Evolutionary conservation across 2,113 vertebrate species (phyloP).

Genomic region (Leptobrachium ailaonicum): DNA sequence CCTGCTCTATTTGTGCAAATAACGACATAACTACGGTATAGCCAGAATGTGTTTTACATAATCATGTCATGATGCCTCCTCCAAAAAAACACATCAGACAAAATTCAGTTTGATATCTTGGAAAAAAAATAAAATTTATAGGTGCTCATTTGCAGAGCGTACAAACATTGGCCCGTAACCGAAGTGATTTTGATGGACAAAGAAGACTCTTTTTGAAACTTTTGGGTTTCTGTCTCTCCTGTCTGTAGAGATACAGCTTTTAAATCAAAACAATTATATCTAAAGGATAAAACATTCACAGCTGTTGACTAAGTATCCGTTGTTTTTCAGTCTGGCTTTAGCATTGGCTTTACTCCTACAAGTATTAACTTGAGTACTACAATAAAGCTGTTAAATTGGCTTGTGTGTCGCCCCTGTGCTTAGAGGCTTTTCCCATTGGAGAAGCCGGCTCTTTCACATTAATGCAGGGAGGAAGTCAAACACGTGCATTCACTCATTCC

Average conservation of each 20-base stretch:
- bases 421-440: neutral
- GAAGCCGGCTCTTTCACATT: neutral
- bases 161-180: neutral
- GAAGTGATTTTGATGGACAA: neutral
- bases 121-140: no score
- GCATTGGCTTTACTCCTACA: conserved; percentile 24
- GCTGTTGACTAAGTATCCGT: conserved; percentile 22
- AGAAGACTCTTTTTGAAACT: neutral
- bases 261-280: conserved; percentile 33
- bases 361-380: conserved; percentile 31
- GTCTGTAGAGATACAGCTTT: conserved; percentile 20
- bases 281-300: conserved; percentile 30
- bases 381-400: conserved; percentile 29
- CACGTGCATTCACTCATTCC: no score
- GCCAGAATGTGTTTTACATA: no score
- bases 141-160: no score
- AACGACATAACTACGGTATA: no score
- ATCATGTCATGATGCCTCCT: no score
- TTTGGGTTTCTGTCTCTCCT: neutral
- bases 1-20: no score
- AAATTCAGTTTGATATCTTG: no score
- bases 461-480: no score
- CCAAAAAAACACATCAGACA: no score
- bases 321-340: conserved; percentile 35
- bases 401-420: conserved; percentile 9